phyloP scores from a whole-genome alignment of 2,797 vertebrate genomes.

The Amblyraja radiata region DNA sequence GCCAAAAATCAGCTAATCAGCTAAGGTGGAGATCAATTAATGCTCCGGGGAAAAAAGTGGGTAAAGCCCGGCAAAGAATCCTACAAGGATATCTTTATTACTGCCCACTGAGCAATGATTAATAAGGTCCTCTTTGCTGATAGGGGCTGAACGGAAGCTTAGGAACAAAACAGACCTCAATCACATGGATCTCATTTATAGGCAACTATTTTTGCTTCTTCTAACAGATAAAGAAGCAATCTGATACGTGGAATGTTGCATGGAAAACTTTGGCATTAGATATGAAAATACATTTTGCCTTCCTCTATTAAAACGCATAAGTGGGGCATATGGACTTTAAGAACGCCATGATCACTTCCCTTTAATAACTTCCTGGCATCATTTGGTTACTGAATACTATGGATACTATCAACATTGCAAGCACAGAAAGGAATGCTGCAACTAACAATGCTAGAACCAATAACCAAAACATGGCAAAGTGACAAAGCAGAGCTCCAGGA shows the following conservation, averaged over 20 bases:
- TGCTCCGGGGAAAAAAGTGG: not conserved
- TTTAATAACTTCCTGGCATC: not conserved
- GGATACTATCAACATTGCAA: not conserved
- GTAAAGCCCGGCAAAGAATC: not conserved
- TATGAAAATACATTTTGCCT: not conserved
- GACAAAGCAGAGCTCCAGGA: conserved; percentile 1
- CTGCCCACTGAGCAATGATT: not conserved
- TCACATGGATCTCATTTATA: not conserved
- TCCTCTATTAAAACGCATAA: not conserved
- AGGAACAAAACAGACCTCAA: not conserved
- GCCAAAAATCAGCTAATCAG: not conserved
- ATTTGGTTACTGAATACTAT: not conserved
- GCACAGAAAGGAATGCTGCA: not conserved
- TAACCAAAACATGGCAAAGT: not conserved
- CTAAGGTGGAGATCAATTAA: not conserved
- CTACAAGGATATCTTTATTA: too few species aligned
- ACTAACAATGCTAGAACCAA: not conserved
- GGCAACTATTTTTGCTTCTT: not conserved
- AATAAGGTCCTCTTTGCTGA: not conserved
- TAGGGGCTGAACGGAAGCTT: not conserved
- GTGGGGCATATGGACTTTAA: not conserved
- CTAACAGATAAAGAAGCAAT: not conserved
- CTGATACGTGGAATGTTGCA: not conserved
- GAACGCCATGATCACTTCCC: not conserved
- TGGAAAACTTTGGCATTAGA: not conserved